Percentiles rank a stretch among this genome's conserved stretches.
Evolutionary conservation across 2,113 vertebrate species (phyloP).

Genomic region (Mobula birostris): DNA sequence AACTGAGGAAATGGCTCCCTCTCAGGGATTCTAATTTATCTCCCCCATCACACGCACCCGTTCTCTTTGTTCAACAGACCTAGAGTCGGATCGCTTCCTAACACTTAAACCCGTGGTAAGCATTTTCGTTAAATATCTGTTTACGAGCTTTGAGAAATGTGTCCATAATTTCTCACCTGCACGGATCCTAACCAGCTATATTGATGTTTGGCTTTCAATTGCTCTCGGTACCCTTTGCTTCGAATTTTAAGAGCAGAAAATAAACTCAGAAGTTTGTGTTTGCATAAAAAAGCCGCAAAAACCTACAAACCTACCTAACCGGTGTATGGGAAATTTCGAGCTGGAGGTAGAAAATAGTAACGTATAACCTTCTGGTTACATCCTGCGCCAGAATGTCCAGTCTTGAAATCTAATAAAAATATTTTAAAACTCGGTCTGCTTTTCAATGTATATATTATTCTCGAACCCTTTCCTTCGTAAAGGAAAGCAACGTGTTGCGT

Average conservation of each 20-base stretch:
- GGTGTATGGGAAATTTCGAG: background rate
- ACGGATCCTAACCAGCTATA: background rate
- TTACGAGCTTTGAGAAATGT: background rate
- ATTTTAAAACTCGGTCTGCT: background rate
- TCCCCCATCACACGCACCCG: background rate
- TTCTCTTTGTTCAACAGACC: background rate
- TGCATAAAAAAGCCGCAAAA: background rate
- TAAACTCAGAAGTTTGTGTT: background rate
- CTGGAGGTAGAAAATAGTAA: background rate
- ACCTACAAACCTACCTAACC: background rate
- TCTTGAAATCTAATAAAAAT: background rate
- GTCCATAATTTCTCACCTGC: constrained; percentile 3
- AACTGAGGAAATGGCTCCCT: background rate
- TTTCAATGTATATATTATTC: background rate
- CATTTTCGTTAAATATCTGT: background rate
- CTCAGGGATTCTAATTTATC: background rate
- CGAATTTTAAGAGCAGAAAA: background rate
- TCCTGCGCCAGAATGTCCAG: background rate
- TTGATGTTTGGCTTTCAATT: background rate
- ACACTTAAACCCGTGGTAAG: background rate
- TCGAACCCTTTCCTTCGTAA: background rate
- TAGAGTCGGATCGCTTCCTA: background rate
- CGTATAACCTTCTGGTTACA: background rate
- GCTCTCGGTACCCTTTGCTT: background rate
- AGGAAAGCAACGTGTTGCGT: background rate